phyloP scores from a whole-genome alignment of 2,888 invertebrate genomes.

The Amphipyra berbera region DNA sequence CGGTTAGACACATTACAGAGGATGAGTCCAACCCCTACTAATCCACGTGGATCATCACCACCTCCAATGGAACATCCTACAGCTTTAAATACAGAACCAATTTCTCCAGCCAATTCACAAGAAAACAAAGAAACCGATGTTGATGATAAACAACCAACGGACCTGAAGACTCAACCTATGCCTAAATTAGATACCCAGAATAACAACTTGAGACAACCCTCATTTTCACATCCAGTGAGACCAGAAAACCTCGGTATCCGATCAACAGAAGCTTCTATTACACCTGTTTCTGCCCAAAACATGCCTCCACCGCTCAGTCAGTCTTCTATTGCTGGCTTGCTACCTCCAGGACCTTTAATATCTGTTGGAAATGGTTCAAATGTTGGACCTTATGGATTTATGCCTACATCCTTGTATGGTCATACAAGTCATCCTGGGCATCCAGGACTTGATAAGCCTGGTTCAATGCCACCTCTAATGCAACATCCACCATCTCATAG shows the following conservation, averaged over 20 bases:
- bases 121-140: constrained; percentile 82
- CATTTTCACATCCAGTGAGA: constrained; percentile 79
- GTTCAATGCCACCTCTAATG: constrained; percentile 79
- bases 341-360: constrained; percentile 90
- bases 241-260: constrained; percentile 83
- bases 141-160: constrained; percentile 86
- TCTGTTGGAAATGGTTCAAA: constrained; percentile 90
- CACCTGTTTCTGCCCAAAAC: constrained; percentile 78
- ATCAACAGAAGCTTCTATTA: constrained; percentile 76
- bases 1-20: constrained; percentile 82
- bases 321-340: constrained; percentile 88
- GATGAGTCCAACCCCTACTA: constrained; percentile 85
- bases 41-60: constrained; percentile 79
- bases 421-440: constrained; percentile 65
- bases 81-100: constrained; percentile 81
- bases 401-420: constrained; percentile 87
- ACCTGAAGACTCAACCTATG: constrained; percentile 81
- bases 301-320: constrained; percentile 87
- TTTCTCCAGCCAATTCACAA: constrained; percentile 84
- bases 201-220: constrained; percentile 73
- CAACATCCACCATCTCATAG: constrained; percentile 80
- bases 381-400: constrained; percentile 91
- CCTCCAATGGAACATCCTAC: constrained; percentile 84
- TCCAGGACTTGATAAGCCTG: constrained; percentile 81
- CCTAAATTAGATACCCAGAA: constrained; percentile 77